Percentiles rank a stretch among this genome's conserved stretches.
phyloP scores from a whole-genome alignment of 2,797 vertebrate genomes.

The Rhyacichthys aspro region DNA sequence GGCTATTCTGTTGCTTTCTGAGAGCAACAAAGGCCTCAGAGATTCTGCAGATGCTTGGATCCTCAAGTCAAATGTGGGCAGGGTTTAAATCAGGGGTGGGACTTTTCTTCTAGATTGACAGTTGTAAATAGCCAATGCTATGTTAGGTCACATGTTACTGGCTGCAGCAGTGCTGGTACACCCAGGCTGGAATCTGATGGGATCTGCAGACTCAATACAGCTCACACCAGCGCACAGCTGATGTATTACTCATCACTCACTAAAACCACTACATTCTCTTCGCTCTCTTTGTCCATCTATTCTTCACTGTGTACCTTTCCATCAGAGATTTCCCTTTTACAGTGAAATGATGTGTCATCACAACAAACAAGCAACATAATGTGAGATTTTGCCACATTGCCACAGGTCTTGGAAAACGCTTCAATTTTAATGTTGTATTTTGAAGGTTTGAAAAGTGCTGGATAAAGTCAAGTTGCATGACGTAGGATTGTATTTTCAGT shows the following conservation, averaged over 20 bases:
- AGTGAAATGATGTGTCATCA: too few species aligned
- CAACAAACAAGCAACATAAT: too few species aligned
- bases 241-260: constrained; percentile 29
- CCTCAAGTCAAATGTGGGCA: not conserved
- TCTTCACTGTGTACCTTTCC: too few species aligned
- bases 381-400: too few species aligned
- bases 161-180: not conserved
- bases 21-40: not conserved
- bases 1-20: too few species aligned
- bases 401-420: too few species aligned
- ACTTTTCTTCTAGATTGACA: not conserved
- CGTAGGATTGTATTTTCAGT: too few species aligned
- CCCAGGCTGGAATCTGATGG: constrained; percentile 24
- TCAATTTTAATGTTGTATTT: too few species aligned
- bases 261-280: not conserved
- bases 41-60: not conserved
- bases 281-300: not conserved
- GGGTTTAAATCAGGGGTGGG: not conserved
- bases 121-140: not conserved
- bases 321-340: too few species aligned
- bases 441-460: too few species aligned
- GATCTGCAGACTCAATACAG: constrained; percentile 33
- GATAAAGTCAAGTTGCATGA: too few species aligned
- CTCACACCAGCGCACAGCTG: not conserved
- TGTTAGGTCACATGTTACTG: constrained; percentile 2